Conservation (phyloP, 2,113 vertebrate genomes). For the Caranx melampygus region DNA sequence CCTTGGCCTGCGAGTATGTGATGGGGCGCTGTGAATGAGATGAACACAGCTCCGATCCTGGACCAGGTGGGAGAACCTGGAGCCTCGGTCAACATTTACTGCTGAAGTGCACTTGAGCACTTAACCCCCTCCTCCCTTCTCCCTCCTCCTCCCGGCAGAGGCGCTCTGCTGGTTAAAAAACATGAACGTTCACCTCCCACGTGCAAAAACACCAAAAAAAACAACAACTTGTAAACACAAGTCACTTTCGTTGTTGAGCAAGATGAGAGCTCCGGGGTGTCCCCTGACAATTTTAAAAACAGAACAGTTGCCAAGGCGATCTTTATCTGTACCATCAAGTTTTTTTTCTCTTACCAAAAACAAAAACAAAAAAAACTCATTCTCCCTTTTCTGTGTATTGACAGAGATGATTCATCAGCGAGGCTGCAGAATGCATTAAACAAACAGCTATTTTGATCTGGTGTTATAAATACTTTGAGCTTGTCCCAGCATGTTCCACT, state of each 20-base stretch:
- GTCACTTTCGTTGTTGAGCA: conserved; percentile 20
- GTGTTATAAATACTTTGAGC: conserved; percentile 50
- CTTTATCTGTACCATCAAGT: neutral
- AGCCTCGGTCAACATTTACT: conserved; percentile 23
- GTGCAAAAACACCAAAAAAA: neutral
- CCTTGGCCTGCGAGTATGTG: conserved; percentile 2
- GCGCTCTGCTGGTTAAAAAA: conserved; percentile 4
- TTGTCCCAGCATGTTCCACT: conserved; percentile 38
- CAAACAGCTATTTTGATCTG: conserved; percentile 55
- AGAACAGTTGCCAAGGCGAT: conserved; percentile 10
- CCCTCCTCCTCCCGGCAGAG: neutral
- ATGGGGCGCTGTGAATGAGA: neutral
- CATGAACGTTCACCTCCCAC: neutral
- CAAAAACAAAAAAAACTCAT: neutral
- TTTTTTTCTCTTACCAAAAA: neutral
- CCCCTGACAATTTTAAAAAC: conserved; percentile 8
- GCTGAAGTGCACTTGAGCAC: conserved; percentile 10
- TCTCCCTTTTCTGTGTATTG: conserved; percentile 3
- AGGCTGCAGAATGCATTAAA: conserved; percentile 31
- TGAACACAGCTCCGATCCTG: neutral
- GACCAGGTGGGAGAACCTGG: conserved; percentile 21
- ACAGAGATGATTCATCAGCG: conserved; percentile 46
- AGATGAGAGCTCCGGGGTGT: neutral
- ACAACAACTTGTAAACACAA: conserved; percentile 33
- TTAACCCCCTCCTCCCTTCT: neutral